These are phyloP conservation scores for Penaeus vannamei DNA, from an alignment of 1,140 invertebrate genomes.

Conservation along the genomic window DNA sequence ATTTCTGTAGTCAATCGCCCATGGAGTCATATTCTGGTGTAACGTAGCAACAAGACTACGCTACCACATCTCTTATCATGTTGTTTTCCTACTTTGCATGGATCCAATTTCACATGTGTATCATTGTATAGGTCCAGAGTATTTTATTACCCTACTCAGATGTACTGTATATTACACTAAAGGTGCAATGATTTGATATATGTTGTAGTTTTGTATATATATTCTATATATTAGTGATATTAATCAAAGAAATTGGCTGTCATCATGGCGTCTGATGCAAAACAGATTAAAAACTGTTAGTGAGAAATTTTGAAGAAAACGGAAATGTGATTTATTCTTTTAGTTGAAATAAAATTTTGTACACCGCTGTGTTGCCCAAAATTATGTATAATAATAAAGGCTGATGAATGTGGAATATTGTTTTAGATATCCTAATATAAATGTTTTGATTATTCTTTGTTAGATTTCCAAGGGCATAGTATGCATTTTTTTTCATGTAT, in stretches of 20 bases:
- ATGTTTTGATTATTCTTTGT: background rate
- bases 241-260: slow-evolving; percentile 43
- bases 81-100: slow-evolving; percentile 63
- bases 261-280: slow-evolving; percentile 38
- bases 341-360: slow-evolving; percentile 61
- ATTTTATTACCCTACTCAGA: slow-evolving; percentile 64
- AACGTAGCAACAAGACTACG: background rate
- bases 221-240: slow-evolving; percentile 53
- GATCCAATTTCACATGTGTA: slow-evolving; percentile 63
- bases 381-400: slow-evolving; percentile 66
- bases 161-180: slow-evolving; percentile 62
- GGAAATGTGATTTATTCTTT: slow-evolving; percentile 63
- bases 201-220: slow-evolving; percentile 64
- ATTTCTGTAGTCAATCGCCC: slow-evolving; percentile 2
- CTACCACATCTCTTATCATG: slow-evolving; percentile 31
- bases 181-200: slow-evolving; percentile 66
- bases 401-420: slow-evolving; percentile 57
- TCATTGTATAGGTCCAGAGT: slow-evolving; percentile 65
- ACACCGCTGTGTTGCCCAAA: slow-evolving; percentile 61
- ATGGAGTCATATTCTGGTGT: slow-evolving; percentile 14
- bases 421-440: background rate
- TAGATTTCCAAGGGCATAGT: background rate
- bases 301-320: slow-evolving; percentile 28
- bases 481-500: background rate
- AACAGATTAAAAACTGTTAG: slow-evolving; percentile 24